Conservation (phyloP, 2,888 invertebrate species). For the Ceriagrion tenellum region DNA sequence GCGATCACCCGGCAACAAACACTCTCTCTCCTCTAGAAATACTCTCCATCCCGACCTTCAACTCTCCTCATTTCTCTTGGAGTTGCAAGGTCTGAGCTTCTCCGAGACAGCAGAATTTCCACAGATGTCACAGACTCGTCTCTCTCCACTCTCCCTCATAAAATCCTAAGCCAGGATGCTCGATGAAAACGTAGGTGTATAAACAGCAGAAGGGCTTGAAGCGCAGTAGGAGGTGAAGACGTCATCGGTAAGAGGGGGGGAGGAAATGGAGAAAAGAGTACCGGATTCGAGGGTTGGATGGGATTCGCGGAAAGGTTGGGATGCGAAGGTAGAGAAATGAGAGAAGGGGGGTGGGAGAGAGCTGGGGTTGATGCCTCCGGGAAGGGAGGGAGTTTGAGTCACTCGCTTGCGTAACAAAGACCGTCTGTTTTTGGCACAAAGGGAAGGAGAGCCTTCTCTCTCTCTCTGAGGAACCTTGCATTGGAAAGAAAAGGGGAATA, state of each 20-base stretch:
- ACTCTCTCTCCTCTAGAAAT: no score
- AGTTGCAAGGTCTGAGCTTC: no score
- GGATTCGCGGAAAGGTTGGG: neutral
- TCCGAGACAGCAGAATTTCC: neutral
- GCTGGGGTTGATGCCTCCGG: neutral
- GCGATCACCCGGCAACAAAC: no score
- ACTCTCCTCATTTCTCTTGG: no score
- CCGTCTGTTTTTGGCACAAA: slow-evolving; percentile 44
- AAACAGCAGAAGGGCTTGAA: neutral
- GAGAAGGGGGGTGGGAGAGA: neutral
- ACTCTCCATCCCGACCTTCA: no score
- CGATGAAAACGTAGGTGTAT: neutral
- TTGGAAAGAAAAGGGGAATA: slow-evolving; percentile 48
- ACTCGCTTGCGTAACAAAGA: slow-evolving; percentile 43
- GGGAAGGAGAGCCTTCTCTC: neutral
- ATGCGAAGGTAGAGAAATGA: neutral
- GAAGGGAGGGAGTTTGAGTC: neutral
- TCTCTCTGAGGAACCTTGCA: slow-evolving; percentile 19
- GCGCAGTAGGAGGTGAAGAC: neutral
- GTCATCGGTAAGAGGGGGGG: neutral
- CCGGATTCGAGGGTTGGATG: neutral
- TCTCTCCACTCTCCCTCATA: neutral
- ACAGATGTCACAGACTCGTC: neutral
- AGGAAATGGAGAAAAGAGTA: neutral
- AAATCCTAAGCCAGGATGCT: neutral